Evolutionary conservation across 2,113 vertebrate species (phyloP).

Genomic region (Psephotus haematonotus): DNA sequence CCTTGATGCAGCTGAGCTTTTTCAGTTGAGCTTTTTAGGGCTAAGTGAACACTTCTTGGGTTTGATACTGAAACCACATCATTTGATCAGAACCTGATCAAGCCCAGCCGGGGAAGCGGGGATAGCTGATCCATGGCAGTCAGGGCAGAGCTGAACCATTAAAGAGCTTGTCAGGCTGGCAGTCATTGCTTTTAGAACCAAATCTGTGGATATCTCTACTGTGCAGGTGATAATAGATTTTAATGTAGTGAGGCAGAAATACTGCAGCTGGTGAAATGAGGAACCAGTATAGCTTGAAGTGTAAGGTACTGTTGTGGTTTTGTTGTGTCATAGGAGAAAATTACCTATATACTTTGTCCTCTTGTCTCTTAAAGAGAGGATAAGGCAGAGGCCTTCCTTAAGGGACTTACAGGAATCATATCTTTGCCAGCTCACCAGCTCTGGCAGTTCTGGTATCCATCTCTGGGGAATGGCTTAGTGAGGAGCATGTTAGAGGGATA

Average conservation of each 20-base stretch:
- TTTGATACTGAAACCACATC: neutral
- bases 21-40: neutral
- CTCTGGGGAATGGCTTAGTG: neutral
- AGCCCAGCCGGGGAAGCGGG: neutral
- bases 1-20: neutral
- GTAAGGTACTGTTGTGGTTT: neutral
- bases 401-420: neutral
- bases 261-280: neutral
- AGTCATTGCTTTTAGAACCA: neutral
- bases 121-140: neutral
- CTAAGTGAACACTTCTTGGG: neutral
- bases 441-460: neutral
- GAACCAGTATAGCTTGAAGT: neutral
- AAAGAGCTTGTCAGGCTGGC: neutral
- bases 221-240: neutral
- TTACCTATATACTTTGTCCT: neutral
- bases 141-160: neutral
- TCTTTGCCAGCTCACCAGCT: neutral
- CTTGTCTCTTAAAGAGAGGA: neutral
- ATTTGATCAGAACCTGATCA: neutral
- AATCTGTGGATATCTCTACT: neutral
- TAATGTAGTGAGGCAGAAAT: slow-evolving; percentile 2
- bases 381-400: neutral
- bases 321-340: neutral
- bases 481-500: fast-evolving